Base-by-base conservation (phyloP, 1,140 invertebrate species). In the Cyclargus thomasi region DNA sequence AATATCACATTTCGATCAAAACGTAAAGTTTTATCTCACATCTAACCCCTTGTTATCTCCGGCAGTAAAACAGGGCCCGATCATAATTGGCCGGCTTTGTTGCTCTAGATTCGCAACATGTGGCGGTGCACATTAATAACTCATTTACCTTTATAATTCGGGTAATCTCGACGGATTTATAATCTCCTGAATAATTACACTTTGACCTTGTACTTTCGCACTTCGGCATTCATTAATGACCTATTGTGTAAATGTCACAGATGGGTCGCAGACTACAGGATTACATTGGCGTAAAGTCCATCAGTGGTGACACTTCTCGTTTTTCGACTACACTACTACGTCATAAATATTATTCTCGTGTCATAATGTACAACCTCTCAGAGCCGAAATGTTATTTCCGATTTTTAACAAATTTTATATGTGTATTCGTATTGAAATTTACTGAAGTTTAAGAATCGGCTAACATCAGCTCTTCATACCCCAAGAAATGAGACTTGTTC, bases 1-100 rank as follows among this genome's bases (percentile, higher is more conserved):
- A 59, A 59, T 20, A 20, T 59, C 18, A 20, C 4, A 20, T 11
- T 59, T 10, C 20, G 18, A 20, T 8, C 20, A 20, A 59, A 20
- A 20, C 55, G 18, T 17, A 55, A 55, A 55, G 16, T 18, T 65
- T 53, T 65, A 29, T 57, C 64, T 23, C 14, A n/a, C 5, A 35
- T 66, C 17, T 53, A 57, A 36, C 65, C 65, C 65, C 57, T 59
- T 14, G 23, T 66, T 66, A 39, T 20, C 57, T 57, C 18, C 18
- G 21, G 63, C 47, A 63, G 71, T 70, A 78, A 71, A 71, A 64
- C 67, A 71, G 67, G 65, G 18, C 70, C 69, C 64, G 63, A 71
- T 72, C 66, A 72, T 73, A 70, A 71, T 70, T 53, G 65, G 69
- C 67, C 67, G 66, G 62, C 68, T 70, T 57, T 36, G 65, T 66